A percentile compares a stretch with the other conserved stretches of the same genome.
Conservation (phyloP, 37 sponge, comb jelly and placozoan species). For the Hormiphora californensis region DNA sequence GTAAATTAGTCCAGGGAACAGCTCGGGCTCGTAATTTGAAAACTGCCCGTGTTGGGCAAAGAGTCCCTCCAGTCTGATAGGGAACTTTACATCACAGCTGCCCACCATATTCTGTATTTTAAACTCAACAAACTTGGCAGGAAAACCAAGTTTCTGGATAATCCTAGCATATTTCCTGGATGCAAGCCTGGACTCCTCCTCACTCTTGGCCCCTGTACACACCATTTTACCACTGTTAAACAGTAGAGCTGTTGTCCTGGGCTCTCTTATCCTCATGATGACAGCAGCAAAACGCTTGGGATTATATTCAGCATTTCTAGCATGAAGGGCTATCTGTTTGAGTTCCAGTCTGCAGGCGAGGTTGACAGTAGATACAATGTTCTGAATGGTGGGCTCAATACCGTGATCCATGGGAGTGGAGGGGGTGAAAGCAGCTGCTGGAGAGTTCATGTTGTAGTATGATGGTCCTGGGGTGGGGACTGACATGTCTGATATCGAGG, state of each 20-base stretch:
- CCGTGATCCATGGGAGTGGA: slow-evolving; percentile 53
- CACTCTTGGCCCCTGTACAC: slow-evolving; percentile 99
- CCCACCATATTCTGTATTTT: slow-evolving; percentile 99
- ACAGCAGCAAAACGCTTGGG: slow-evolving; percentile 99
- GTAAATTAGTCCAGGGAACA: slow-evolving; percentile 97
- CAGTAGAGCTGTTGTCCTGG: slow-evolving; percentile 93
- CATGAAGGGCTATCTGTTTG: slow-evolving; percentile 91
- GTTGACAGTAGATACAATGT: slow-evolving; percentile 97
- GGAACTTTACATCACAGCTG: slow-evolving; percentile 97
- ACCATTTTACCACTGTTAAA: slow-evolving; percentile 99
- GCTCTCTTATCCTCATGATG: slow-evolving; percentile 97
- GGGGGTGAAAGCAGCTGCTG: slow-evolving; percentile 30
- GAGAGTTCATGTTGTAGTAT: slow-evolving; percentile 35
- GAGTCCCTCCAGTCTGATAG: slow-evolving; percentile 91
- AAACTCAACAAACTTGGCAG: slow-evolving; percentile 91
- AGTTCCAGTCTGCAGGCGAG: slow-evolving; percentile 89
- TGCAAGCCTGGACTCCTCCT: slow-evolving; percentile 86
- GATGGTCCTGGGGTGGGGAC: slow-evolving; percentile 50
- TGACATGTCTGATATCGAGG: too few relatives aligned
- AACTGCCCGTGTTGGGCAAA: slow-evolving; percentile 86
- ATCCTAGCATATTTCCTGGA: slow-evolving; percentile 97
- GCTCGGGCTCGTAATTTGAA: slow-evolving; percentile 97
- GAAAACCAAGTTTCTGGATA: slow-evolving; percentile 96
- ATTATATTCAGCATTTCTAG: slow-evolving; percentile 98
- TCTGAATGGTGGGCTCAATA: slow-evolving; percentile 59